These are phyloP conservation scores for Muntiacus muntjak DNA, from an alignment of 2,113 vertebrate species.

Conservation along the genomic window DNA sequence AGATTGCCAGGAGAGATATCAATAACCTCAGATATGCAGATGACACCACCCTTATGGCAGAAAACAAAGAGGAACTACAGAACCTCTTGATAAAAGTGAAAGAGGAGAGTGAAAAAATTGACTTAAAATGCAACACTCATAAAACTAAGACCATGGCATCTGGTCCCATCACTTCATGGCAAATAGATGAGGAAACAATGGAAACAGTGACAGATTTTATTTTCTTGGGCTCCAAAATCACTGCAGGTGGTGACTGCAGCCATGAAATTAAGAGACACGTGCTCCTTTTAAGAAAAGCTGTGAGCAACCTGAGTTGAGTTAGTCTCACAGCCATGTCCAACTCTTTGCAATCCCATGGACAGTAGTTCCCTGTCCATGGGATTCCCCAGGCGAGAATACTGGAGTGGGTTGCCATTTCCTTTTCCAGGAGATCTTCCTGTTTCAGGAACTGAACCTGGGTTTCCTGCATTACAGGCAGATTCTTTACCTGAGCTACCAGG, in stretches of 20 bases:
- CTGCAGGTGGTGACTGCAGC: neutral
- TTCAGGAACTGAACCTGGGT: neutral
- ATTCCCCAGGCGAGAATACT: neutral
- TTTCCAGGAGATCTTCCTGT: neutral
- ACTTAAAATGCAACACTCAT: neutral
- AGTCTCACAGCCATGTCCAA: neutral
- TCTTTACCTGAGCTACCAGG: neutral
- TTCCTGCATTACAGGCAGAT: neutral
- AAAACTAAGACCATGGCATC: neutral
- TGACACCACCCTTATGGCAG: neutral
- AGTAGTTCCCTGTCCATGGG: neutral
- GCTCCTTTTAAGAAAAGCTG: neutral
- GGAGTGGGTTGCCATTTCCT: neutral
- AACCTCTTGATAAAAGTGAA: neutral
- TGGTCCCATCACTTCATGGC: neutral
- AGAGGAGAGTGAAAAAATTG: neutral
- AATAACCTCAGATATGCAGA: neutral
- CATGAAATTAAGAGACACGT: neutral
- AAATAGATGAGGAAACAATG: neutral
- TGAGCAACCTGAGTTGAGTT: neutral
- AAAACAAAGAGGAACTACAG: neutral
- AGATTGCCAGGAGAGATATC: neutral
- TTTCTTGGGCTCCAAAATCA: neutral
- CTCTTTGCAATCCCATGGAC: neutral
- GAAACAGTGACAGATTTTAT: neutral